Conservation (phyloP, 2,797 vertebrate species). For the Girardinus metallicus region DNA sequence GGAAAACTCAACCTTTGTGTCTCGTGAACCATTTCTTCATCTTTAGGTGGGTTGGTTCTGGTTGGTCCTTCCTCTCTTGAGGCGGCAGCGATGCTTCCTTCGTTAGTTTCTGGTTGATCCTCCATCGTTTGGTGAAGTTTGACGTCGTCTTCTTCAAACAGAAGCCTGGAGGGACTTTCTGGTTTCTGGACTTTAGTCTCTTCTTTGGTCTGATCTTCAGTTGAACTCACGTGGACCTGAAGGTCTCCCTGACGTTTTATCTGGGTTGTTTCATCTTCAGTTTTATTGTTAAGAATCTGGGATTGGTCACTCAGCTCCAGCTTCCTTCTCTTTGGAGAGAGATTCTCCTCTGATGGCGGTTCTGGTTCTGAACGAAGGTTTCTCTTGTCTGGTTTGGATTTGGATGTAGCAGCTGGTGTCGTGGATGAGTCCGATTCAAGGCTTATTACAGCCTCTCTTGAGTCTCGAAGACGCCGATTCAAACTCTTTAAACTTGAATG, state of each 20-base stretch:
- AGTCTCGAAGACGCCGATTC: constrained; percentile 25
- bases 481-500: constrained; percentile 39
- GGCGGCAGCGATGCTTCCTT: fast-evolving
- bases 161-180: not conserved
- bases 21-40: not conserved
- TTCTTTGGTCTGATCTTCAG: not conserved
- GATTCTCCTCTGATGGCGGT: constrained; percentile 27
- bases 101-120: constrained; percentile 6
- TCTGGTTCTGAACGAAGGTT: constrained; percentile 13
- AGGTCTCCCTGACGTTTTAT: not conserved
- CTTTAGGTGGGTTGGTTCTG: constrained; percentile 7
- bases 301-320: not conserved
- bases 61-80: constrained; percentile 9
- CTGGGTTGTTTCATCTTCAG: not conserved
- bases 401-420: too few species aligned
- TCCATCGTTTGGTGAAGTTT: constrained; percentile 19
- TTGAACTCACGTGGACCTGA: constrained; percentile 2
- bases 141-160: too few species aligned
- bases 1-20: not conserved
- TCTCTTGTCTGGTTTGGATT: not conserved
- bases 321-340: constrained; percentile 7
- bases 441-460: fast-evolving
- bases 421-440: fast-evolving
- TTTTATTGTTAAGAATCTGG: not conserved
- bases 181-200: not conserved